Percentiles rank a stretch among this genome's conserved stretches.
phyloP scores from a whole-genome alignment of 2,113 vertebrate genomes.

The Erythrocercus mccallii region DNA sequence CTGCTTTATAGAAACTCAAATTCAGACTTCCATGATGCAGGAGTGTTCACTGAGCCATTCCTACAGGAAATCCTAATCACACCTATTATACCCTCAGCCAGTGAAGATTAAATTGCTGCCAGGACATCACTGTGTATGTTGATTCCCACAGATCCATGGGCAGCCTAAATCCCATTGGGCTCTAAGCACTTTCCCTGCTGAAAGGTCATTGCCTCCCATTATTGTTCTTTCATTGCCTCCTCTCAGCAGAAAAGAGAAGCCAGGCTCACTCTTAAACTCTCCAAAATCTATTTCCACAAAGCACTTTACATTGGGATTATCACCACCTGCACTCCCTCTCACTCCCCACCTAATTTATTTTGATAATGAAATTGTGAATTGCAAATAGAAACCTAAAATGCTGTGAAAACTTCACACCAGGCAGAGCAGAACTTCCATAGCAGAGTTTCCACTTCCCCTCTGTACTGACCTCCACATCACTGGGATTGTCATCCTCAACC shows the following conservation, averaged over 20 bases:
- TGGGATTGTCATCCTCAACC: conserved; percentile 77
- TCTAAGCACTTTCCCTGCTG: not conserved
- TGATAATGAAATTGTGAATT: not conserved
- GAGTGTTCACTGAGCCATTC: not conserved
- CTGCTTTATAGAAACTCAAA: not conserved
- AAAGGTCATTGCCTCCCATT: not conserved
- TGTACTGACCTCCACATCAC: conserved; percentile 75
- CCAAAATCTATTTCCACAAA: not conserved
- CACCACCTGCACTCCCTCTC: not conserved
- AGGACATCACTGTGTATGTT: not conserved
- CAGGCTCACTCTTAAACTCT: not conserved
- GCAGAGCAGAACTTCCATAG: not conserved
- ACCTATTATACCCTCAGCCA: not conserved
- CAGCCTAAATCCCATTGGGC: not conserved
- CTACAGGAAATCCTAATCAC: not conserved
- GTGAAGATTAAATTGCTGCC: not conserved
- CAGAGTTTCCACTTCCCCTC: not conserved
- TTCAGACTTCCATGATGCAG: not conserved
- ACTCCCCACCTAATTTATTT: not conserved
- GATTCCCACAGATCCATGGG: not conserved
- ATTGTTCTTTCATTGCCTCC: not conserved
- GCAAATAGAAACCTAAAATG: not conserved
- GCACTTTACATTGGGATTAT: not conserved
- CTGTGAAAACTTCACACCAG: not conserved
- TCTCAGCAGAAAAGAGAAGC: not conserved